Evolutionary conservation across 2,113 vertebrate species (phyloP).

Genomic region (Lanius collurio): DNA sequence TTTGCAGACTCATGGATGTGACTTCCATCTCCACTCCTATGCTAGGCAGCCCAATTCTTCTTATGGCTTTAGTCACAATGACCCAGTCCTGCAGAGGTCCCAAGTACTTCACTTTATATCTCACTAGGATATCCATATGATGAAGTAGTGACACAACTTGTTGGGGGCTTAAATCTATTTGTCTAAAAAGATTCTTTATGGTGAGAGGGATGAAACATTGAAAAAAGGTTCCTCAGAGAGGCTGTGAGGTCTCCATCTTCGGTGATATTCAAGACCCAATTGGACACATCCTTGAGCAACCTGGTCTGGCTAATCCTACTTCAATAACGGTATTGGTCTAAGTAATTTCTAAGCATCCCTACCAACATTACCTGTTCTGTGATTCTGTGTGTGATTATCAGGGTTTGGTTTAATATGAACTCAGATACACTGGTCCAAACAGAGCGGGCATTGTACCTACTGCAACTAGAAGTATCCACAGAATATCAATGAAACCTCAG

Average conservation of each 20-base stretch:
- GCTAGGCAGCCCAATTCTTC: background rate
- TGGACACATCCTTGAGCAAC: background rate
- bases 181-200: background rate
- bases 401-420: background rate
- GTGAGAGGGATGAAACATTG: background rate
- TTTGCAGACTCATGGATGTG: background rate
- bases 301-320: background rate
- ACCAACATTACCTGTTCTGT: background rate
- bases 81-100: background rate
- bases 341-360: fast-evolving
- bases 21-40: background rate
- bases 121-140: background rate
- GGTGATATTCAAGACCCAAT: background rate
- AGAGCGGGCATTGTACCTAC: background rate
- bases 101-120: background rate
- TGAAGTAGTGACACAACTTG: background rate
- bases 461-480: background rate
- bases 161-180: background rate
- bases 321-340: background rate
- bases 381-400: background rate
- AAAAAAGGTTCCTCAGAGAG: background rate
- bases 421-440: background rate
- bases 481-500: fast-evolving
- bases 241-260: background rate
- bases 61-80: background rate